These are phyloP conservation scores for Tragelaphus imberbis DNA, from an alignment of 2,113 vertebrate species.

Conservation along the genomic window DNA sequence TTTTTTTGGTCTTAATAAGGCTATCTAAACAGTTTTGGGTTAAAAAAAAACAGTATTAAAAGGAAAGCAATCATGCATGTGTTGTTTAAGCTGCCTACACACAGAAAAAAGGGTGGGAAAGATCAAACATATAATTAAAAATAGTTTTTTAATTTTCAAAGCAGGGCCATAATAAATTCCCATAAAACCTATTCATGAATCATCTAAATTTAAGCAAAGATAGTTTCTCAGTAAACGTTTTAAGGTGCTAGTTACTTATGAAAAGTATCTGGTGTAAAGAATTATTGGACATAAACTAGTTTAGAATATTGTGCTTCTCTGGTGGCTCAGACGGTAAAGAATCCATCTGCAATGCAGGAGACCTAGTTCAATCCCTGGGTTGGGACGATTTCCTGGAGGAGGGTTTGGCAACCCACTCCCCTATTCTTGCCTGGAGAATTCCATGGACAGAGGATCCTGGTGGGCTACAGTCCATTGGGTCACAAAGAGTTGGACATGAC, in stretches of 20 bases:
- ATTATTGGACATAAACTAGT: not conserved
- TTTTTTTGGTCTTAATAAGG: not conserved
- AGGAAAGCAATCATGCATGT: not conserved
- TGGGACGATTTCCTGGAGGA: not conserved
- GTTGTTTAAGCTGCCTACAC: not conserved
- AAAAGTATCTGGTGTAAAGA: not conserved
- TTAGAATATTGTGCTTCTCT: not conserved
- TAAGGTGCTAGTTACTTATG: not conserved
- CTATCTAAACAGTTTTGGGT: not conserved
- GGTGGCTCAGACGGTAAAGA: accelerated
- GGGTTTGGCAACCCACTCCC: not conserved
- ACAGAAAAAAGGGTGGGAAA: not conserved
- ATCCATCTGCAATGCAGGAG: not conserved
- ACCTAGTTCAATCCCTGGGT: not conserved
- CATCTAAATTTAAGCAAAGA: not conserved
- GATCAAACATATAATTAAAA: not conserved
- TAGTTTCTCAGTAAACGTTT: not conserved
- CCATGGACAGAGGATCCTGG: not conserved
- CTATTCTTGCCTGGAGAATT: not conserved
- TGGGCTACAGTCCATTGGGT: not conserved
- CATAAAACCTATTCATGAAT: not conserved
- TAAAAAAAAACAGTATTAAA: not conserved
- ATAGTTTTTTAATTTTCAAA: not conserved
- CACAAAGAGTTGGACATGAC: not conserved
- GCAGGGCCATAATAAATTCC: not conserved